phyloP scores from a whole-genome alignment of 2,113 vertebrate species.

The Cavia porcellus region DNA sequence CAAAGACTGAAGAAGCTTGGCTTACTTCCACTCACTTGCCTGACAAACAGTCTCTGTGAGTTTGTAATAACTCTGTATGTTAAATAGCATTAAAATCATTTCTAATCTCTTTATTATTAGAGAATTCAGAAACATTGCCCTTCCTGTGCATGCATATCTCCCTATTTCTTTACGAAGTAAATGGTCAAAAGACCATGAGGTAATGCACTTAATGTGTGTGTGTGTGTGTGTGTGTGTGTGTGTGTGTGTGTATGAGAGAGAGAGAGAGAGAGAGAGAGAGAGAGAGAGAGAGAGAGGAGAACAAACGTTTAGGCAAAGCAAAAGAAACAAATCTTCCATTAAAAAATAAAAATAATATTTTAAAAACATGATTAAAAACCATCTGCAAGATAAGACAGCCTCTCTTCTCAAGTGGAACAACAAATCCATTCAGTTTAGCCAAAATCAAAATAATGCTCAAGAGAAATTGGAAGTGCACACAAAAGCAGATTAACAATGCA shows the following conservation, averaged over 20 bases:
- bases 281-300: not conserved
- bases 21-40: constrained; percentile 7
- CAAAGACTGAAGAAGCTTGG: not conserved
- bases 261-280: not conserved
- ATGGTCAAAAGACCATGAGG: constrained; percentile 74
- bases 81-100: constrained; percentile 64
- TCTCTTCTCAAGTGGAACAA: constrained; percentile 83
- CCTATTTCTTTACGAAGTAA: constrained; percentile 57
- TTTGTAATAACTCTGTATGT: constrained; percentile 21
- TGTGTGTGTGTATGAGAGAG: too few relatives aligned
- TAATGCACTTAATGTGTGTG: constrained; percentile 19
- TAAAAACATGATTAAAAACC: constrained; percentile 80
- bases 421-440: constrained; percentile 60
- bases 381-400: constrained; percentile 84
- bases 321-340: constrained; percentile 77
- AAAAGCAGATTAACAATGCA: constrained; percentile 79
- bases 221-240: too few relatives aligned
- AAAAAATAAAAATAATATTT: constrained; percentile 79
- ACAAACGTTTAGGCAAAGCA: constrained; percentile 45
- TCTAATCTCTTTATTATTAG: constrained; percentile 51
- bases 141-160: not conserved
- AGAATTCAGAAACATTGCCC: not conserved
- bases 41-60: constrained; percentile 32
- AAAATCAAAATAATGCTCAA: constrained; percentile 70
- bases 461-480: constrained; percentile 79